Conservation (phyloP, 2,888 invertebrate genomes). For the Patella caerulea region DNA sequence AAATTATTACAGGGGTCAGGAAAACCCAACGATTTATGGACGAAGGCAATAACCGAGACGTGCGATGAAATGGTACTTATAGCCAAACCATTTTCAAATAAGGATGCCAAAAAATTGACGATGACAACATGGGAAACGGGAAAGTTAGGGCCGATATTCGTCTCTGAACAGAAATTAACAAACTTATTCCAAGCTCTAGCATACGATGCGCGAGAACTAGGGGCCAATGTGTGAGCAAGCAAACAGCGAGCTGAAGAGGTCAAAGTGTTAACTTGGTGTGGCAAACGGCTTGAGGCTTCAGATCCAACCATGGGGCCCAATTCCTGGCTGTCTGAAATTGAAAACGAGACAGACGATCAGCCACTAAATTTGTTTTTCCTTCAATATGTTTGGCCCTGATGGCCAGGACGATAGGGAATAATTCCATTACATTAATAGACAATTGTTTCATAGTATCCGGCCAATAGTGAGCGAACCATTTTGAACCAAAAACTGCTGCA, state of each 20-base stretch:
- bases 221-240: not conserved
- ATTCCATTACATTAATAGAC: conserved; percentile 10
- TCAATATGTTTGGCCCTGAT: not conserved
- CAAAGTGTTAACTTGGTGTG: not conserved
- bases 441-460: not conserved
- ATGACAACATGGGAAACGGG: not conserved
- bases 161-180: not conserved
- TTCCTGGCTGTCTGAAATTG: conserved; percentile 9
- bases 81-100: not conserved
- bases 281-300: not conserved
- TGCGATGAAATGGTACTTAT: no score
- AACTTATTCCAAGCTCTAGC: not conserved
- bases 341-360: not conserved
- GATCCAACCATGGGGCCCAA: conserved; percentile 7
- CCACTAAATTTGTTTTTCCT: conserved; percentile 4
- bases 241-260: not conserved
- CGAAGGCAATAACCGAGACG: no score
- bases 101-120: not conserved
- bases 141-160: not conserved
- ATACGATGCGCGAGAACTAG: not conserved
- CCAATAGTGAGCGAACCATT: conserved; percentile 11
- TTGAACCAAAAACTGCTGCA: conserved; percentile 12
- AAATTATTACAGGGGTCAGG: no score
- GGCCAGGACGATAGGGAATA: conserved; percentile 6
- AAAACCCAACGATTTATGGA: no score